Conservation (phyloP, 2,113 vertebrate species). For the Mirounga angustirostris region DNA sequence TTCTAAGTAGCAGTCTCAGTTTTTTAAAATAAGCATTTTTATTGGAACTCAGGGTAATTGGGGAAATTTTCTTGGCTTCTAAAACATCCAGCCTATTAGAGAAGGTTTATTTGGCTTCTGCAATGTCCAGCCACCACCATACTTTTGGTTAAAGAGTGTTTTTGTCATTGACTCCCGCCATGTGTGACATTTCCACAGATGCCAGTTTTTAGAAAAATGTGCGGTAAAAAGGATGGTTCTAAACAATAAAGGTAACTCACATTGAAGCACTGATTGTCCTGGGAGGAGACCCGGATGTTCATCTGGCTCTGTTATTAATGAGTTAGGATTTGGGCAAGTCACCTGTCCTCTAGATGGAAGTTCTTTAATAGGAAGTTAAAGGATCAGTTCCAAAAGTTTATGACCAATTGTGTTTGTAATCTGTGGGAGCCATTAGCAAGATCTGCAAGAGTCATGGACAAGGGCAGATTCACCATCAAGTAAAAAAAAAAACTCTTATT, state of each 20-base stretch:
- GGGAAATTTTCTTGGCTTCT: constrained; percentile 16
- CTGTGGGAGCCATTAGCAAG: neutral
- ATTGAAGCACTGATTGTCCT: no score
- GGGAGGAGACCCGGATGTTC: neutral
- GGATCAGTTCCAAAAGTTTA: neutral
- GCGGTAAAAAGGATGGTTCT: neutral
- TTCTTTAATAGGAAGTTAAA: neutral
- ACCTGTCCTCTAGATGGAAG: neutral
- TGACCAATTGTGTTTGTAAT: neutral
- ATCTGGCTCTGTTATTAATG: neutral
- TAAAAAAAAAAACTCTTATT: neutral
- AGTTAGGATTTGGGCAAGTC: neutral
- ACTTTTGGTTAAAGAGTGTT: neutral
- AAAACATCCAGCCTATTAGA: neutral
- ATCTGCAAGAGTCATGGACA: neutral
- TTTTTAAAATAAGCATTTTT: constrained; percentile 41
- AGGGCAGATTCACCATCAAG: neutral
- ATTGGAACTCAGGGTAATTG: constrained; percentile 5
- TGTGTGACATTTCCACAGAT: neutral
- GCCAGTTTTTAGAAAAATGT: neutral
- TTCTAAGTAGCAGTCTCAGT: neutral
- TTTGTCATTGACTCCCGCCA: neutral
- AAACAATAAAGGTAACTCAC: neutral
- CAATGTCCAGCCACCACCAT: neutral
- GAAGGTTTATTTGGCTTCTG: neutral